These are phyloP conservation scores for Drosophila pectinifera DNA, from an alignment of 1,140 invertebrate genomes.

Conservation along the genomic window DNA sequence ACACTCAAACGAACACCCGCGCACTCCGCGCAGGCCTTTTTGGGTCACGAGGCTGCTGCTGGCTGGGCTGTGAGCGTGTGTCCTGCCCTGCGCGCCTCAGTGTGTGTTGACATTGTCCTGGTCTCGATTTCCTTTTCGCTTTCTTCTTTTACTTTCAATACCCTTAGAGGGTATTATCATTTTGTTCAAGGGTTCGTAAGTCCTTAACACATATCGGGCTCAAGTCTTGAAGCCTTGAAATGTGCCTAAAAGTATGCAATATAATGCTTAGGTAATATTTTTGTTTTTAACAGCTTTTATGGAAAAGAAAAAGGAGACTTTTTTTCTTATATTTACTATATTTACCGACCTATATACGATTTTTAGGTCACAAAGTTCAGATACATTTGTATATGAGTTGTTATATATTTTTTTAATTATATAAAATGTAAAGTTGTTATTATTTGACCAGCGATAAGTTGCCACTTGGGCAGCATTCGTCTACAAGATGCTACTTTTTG, in stretches of 20 bases:
- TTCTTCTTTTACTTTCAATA: not conserved
- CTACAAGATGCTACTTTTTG: too few relatives aligned
- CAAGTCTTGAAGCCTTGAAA: not conserved
- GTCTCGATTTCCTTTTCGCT: slow-evolving; percentile 57
- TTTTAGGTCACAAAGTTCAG: too few relatives aligned
- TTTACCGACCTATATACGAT: too few relatives aligned
- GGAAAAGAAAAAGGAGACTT: too few relatives aligned
- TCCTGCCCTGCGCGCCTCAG: slow-evolving; percentile 35
- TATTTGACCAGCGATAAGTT: too few relatives aligned
- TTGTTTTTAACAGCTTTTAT: too few relatives aligned
- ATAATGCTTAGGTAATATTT: not conserved
- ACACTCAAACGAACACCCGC: slow-evolving; percentile 13
- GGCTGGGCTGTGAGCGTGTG: slow-evolving; percentile 24
- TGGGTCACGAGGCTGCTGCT: slow-evolving; percentile 74
- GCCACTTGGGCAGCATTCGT: too few relatives aligned
- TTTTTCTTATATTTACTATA: too few relatives aligned
- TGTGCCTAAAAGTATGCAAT: not conserved
- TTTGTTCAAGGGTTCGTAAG: not conserved
- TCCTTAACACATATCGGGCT: too few relatives aligned
- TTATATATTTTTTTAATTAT: too few relatives aligned
- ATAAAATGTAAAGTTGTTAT: too few relatives aligned
- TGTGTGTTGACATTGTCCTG: slow-evolving; percentile 81
- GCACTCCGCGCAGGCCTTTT: slow-evolving; percentile 52
- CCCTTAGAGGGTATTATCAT: not conserved
- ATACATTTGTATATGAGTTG: too few relatives aligned